These are phyloP conservation scores for Patella caerulea DNA, from an alignment of 2,888 invertebrate species.

Conservation along the genomic window DNA sequence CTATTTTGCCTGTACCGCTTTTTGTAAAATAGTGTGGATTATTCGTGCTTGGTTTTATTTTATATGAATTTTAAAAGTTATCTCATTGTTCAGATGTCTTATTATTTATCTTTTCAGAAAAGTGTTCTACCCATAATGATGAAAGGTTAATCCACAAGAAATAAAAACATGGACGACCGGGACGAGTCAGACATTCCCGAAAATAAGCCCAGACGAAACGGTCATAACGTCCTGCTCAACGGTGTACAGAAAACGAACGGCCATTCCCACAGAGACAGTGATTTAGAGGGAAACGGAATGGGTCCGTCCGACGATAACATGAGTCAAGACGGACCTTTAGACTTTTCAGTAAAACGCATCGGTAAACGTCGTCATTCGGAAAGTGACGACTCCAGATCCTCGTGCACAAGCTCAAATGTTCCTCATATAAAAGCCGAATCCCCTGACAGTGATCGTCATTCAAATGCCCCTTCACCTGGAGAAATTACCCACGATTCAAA, in stretches of 20 bases:
- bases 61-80: no score
- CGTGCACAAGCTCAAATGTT: slow-evolving; percentile 10
- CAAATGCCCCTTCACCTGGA: slow-evolving; percentile 17
- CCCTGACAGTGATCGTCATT: slow-evolving; percentile 19
- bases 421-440: slow-evolving; percentile 12
- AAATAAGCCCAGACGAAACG: slow-evolving; percentile 4
- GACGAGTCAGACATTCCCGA: neutral
- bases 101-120: no score
- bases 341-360: slow-evolving; percentile 55
- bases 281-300: slow-evolving; percentile 5
- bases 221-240: slow-evolving; percentile 14
- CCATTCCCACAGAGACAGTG: neutral
- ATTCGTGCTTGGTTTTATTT: no score
- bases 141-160: no score
- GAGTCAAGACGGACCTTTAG: slow-evolving; percentile 48
- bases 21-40: no score
- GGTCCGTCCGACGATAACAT: neutral
- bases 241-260: slow-evolving; percentile 3
- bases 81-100: no score
- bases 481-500: slow-evolving; percentile 16
- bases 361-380: slow-evolving; percentile 20
- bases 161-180: neutral
- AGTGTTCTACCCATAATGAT: no score
- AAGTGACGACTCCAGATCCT: slow-evolving; percentile 20
- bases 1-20: no score